Base-by-base conservation (phyloP, 2,113 vertebrate genomes). In the Castor canadensis region DNA sequence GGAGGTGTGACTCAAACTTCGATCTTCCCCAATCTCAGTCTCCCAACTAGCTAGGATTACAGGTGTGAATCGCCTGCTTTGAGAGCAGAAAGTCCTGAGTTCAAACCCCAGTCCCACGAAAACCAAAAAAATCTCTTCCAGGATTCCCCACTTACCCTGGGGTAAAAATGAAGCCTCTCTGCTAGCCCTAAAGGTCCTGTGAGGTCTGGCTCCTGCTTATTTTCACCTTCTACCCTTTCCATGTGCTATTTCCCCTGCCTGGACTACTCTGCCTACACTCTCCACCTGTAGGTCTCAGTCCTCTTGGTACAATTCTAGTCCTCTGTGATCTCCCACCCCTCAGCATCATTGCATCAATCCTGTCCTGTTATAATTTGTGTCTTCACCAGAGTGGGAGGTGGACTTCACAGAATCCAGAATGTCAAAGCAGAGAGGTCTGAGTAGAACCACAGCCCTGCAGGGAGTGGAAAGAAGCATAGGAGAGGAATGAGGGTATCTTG, bases 401-500 rank as follows among this genome's bases (percentile, higher is more conserved):
- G 43, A 66, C 40, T 98, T 99, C 94, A 99, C 99, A 60, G 99
- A 99, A 97, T 99, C 99, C 0, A 99, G 97, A 3, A 99, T 98
- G 92, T 99, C 99, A 0, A 99, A 99, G 96, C 99, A 99, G 97
- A 99, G 99, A 0, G 99, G 98, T 73, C 98, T 97, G 7, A 99
- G 98, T 93, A 99, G 98, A 97, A 99, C 97, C 91, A 99, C 84
- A 0, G 99, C 98, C 95, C 99, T 99, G 95, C 1, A 13, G 69
- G 58, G 24, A 93, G 15, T 43, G 9, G 62, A 35, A 32, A 67
- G 32, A 52, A 45, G 45, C 64, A 85, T 2, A 6, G 71, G 35
- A 26, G 32, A 49, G 5, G 12, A 28, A 0, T 47, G n/a, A 79
- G 40, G 40, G 56, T 56, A 69, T 60, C 32, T 84, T 38, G 58